Base-by-base conservation (phyloP, 1,140 invertebrate genomes). In the Aphis craccivora region DNA sequence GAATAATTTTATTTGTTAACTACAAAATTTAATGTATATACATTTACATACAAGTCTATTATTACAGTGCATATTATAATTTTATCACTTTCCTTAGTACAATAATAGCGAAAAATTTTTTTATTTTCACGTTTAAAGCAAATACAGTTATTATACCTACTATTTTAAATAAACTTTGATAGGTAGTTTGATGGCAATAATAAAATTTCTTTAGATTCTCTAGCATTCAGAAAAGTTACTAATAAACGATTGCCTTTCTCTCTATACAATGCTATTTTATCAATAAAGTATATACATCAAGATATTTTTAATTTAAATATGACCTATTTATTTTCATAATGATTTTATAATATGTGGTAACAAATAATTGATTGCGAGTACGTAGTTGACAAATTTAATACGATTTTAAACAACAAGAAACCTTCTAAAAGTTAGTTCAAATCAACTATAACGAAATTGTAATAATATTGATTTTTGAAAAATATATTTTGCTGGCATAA, bases 371-470 rank as follows among this genome's bases (percentile, higher is more conserved):
- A 88, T 48, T n/a, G 86, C 23, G 22, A 35, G 30, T 88, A 86
- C 22, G 7, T 83, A 35, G 76, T 84, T 84, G 25, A 84, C 83
- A 84, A 40, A 84, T 84, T 84, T 84, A 84, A 40, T 84, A 84
- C 83, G 37, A 84, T 84, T 84, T 84, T 84, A 76, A 76, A 76
- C 60, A 76, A 76, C 60, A n/a, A 76, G 60, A 76, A 76, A 76
- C 60, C 60, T n/a, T 76, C 60, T 76, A 76, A 76, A 76, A 76
- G 60, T 76, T 76, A 76, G 60, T 76, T 76, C 60, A 76, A 76
- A 76, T 76, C 30, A 76, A 76, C 60, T 76, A 76, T 76, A 76
- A 76, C 60, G 11, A 14, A 76, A 76, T 76, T 76, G 30, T 76
- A 76, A 76, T 43, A 40, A 43, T 40, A 84, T 84, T 84, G 37